Percentiles rank a stretch among this genome's conserved stretches.
Conservation (phyloP, 1,140 invertebrate genomes). For the Reticulitermes speratus region DNA sequence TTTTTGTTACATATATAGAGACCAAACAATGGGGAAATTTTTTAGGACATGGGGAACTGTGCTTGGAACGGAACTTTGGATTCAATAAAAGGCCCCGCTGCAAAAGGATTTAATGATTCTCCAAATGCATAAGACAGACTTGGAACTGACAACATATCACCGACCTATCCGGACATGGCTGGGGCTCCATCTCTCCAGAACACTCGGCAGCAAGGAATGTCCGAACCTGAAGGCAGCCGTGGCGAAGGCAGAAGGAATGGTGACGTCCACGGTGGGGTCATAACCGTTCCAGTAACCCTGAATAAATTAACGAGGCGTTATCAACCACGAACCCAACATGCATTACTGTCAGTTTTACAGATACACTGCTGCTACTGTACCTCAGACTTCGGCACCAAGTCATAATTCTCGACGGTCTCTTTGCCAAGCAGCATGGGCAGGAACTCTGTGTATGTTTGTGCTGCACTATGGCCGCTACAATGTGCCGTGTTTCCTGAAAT, state of each 20-base stretch:
- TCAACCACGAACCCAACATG: too few relatives aligned
- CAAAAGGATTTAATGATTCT: too few relatives aligned
- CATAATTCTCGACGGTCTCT: conserved; percentile 47
- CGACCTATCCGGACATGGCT: conserved; percentile 42
- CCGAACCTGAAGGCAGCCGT: conserved; percentile 55
- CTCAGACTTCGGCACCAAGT: conserved; percentile 38
- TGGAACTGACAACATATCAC: neutral
- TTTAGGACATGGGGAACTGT: too few relatives aligned
- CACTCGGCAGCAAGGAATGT: conserved; percentile 54
- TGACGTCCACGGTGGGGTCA: conserved; percentile 50
- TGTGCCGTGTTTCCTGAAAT: conserved; percentile 53
- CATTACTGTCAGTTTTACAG: too few relatives aligned
- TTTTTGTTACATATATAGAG: too few relatives aligned
- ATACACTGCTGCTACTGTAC: conserved; percentile 33
- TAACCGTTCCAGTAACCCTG: conserved; percentile 59
- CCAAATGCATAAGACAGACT: too few relatives aligned
- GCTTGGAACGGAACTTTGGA: too few relatives aligned
- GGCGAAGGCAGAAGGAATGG: conserved; percentile 47
- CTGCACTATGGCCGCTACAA: conserved; percentile 54
- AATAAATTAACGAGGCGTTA: neutral
- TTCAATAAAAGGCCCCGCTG: too few relatives aligned
- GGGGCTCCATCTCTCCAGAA: conserved; percentile 53
- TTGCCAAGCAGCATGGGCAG: conserved; percentile 57
- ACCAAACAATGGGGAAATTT: too few relatives aligned
- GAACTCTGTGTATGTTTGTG: conserved; percentile 58